Evolutionary conservation across 2,888 invertebrate species (phyloP).

Genomic region (Disparrhopalites patrizii): DNA sequence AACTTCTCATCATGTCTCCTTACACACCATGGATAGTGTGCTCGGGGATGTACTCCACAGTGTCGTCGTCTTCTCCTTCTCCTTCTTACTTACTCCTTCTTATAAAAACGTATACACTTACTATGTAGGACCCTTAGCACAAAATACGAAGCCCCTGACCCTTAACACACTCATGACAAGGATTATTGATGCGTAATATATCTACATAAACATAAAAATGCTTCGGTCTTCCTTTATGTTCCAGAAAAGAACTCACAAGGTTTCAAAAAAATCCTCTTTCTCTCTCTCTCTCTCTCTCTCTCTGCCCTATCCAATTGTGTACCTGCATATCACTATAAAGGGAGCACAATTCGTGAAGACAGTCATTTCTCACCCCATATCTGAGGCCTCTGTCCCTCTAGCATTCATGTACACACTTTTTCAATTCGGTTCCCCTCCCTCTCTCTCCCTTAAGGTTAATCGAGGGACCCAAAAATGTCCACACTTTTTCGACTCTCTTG

Average conservation of each 20-base stretch:
- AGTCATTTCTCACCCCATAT: background rate
- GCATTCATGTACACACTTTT: background rate
- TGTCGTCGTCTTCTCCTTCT: no score
- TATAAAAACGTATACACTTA: no score
- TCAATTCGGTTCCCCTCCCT: background rate
- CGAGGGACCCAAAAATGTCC: no score
- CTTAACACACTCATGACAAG: slow-evolving; percentile 5
- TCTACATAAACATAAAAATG: background rate
- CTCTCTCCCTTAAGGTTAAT: no score
- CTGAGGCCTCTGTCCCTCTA: background rate
- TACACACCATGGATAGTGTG: no score
- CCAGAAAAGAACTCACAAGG: background rate
- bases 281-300: slow-evolving; percentile 5
- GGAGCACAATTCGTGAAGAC: no score
- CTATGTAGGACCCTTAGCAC: background rate
- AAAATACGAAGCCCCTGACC: no score
- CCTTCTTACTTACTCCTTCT: no score
- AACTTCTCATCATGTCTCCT: slow-evolving; percentile 14
- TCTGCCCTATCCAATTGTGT: slow-evolving; percentile 6
- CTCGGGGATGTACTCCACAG: no score
- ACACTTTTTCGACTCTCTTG: no score
- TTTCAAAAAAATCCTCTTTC: slow-evolving; percentile 12
- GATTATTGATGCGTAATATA: background rate
- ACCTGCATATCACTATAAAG: no score
- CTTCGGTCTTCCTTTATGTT: slow-evolving; percentile 5